Percentiles rank a stretch among this genome's conserved stretches.
Evolutionary conservation across 2,113 vertebrate species (phyloP).

Genomic region (Thryonomys swinderianus): DNA sequence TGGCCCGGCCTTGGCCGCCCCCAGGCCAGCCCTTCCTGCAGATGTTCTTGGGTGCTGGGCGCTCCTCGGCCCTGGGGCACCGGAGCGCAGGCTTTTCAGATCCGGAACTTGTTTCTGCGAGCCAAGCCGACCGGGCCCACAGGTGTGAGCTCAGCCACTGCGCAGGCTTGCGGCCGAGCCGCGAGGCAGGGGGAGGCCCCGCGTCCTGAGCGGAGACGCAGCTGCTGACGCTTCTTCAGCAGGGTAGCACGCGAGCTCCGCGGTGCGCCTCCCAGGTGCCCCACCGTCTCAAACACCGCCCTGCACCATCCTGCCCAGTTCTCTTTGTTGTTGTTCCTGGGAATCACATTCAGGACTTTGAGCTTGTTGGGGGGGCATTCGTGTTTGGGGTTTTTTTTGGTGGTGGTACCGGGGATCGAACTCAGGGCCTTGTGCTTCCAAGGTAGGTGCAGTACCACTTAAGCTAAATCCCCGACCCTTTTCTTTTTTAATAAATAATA

Average conservation of each 20-base stretch:
- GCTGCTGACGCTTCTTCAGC: too few species aligned
- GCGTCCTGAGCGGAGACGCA: too few species aligned
- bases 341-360: too few species aligned
- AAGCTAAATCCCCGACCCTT: neutral
- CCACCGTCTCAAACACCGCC: neutral
- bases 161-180: neutral
- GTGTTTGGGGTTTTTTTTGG: too few species aligned
- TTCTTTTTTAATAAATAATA: neutral
- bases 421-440: too few species aligned
- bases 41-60: neutral
- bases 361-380: too few species aligned
- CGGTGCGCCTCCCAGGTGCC: neutral
- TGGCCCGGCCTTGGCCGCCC: neutral
- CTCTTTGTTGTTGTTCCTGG: too few species aligned
- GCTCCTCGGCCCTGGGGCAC: neutral
- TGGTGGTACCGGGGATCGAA: too few species aligned
- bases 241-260: too few species aligned
- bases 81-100: neutral
- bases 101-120: conserved; percentile 10
- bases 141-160: neutral
- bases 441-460: too few species aligned
- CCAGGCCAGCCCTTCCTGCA: neutral
- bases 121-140: neutral
- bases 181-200: neutral
- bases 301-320: neutral